Base-by-base conservation (phyloP, 2,113 vertebrate species). In the Chaetura pelagica region DNA sequence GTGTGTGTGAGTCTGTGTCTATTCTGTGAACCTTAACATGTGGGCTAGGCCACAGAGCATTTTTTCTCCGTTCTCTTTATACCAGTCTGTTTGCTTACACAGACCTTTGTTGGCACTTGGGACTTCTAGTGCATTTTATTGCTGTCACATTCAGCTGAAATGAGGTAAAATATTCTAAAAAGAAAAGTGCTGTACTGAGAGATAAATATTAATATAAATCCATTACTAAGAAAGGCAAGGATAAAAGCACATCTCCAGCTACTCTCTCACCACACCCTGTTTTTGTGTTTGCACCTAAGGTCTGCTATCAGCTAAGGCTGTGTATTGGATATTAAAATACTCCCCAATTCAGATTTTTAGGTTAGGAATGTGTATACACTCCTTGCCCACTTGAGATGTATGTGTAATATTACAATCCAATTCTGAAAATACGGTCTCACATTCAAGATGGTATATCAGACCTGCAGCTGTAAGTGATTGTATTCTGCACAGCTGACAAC, bases 1-100 rank as follows among this genome's bases (percentile, higher is more conserved):
- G 23, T 4, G 0, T 55, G 6, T 71, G 15, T 24, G 20, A 68
- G 40, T 75, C 52, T 1, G 0, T 16, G 20, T 69, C 51, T 38
- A 12, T 64, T 79, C 49, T 62, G 27, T 74, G 83, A 34, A 73
- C 55, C 42, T 66, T 73, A 61, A 48, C 24, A 17, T n/a, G 42
- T 4, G 26, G 52, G 63, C 22, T 51, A 38, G 34, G 35, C 87
- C 76, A 42, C 80, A 89, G 24, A 62, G 19, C 30, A 58, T 90
- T 81, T 6, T 44, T 58, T 72, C n/a, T 80, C 21, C 51, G 26
- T 52, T 63, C 23, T 72, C 35, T 57, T 91, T 73, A 49, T 78
- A 20, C 46, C 1, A 4, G 32, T 18, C 21, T 2, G 0, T 35
- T 87, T 87, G 38, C 32, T 85, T 84, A 19, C 30, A 68, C 10